A percentile compares a stretch with the other conserved stretches of the same genome.
Conservation (phyloP, 2,888 invertebrate species). For the Tuta absoluta region DNA sequence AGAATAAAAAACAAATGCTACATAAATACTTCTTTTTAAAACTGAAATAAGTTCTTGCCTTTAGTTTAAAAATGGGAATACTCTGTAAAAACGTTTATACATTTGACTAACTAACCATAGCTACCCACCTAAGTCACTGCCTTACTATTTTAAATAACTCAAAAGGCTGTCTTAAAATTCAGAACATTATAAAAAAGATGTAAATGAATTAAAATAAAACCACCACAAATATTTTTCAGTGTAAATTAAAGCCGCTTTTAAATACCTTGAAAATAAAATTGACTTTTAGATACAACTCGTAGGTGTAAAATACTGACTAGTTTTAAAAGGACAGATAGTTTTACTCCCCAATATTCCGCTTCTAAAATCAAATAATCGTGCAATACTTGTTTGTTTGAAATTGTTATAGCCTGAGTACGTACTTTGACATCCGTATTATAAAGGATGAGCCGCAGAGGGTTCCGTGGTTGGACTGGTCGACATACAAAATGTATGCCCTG, state of each 20-base stretch:
- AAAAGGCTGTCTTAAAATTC: constrained; percentile 18
- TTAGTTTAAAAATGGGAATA: constrained; percentile 47
- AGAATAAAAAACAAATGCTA: background rate
- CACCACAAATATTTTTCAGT: background rate
- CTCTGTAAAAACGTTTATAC: constrained; percentile 47
- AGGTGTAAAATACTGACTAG: background rate
- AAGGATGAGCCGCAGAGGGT: too few relatives aligned
- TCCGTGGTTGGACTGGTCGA: too few relatives aligned
- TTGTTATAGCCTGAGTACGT: constrained; percentile 19
- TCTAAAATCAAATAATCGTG: constrained; percentile 25
- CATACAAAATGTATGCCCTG: too few relatives aligned
- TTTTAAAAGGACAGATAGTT: background rate
- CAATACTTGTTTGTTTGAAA: constrained; percentile 31
- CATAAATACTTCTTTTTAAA: background rate
- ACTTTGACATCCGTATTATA: constrained; percentile 4
- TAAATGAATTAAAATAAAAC: background rate
- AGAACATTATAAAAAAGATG: background rate
- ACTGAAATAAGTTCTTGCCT: constrained; percentile 47
- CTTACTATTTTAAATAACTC: constrained; percentile 35
- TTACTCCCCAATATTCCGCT: constrained; percentile 4
- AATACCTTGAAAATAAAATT: background rate
- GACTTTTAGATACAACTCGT: background rate
- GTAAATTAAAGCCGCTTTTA: background rate
- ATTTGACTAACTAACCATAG: constrained; percentile 40
- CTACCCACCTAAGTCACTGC: constrained; percentile 51